Conservation (phyloP, 2,113 vertebrate genomes). For the Sitta europaea region DNA sequence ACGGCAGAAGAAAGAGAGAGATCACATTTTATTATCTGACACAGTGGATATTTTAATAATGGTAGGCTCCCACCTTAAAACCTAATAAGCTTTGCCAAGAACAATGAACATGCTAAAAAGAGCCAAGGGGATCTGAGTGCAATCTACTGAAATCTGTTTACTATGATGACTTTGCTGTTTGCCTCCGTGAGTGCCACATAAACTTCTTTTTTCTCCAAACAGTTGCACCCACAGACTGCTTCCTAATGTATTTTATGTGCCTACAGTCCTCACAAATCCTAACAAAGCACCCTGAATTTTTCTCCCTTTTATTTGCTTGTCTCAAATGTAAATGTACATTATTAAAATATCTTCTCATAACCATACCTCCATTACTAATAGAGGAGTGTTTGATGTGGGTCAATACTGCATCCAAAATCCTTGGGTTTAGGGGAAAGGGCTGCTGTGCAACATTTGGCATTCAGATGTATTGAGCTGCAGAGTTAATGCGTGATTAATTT, state of each 20-base stretch:
- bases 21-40: conserved; percentile 81
- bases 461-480: conserved; percentile 69
- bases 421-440: conserved; percentile 31
- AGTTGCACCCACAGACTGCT: neutral
- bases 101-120: neutral
- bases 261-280: neutral
- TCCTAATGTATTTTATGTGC: neutral
- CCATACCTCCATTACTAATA: conserved; percentile 37
- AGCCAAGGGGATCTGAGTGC: neutral
- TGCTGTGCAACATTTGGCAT: conserved; percentile 70
- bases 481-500: conserved; percentile 84
- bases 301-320: conserved; percentile 46
- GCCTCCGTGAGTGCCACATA: neutral
- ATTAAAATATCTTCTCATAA: conserved; percentile 45
- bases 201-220: neutral
- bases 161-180: neutral
- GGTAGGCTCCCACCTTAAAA: conserved; percentile 55
- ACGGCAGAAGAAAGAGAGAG: conserved; percentile 17
- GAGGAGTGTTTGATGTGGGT: conserved; percentile 39
- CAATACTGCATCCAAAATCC: conserved; percentile 47
- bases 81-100: conserved; percentile 55
- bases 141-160: neutral
- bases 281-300: neutral
- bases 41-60: conserved; percentile 75
- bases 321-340: conserved; percentile 32